phyloP scores from a whole-genome alignment of 2,888 invertebrate genomes.

The Chloroclystis v-ata region DNA sequence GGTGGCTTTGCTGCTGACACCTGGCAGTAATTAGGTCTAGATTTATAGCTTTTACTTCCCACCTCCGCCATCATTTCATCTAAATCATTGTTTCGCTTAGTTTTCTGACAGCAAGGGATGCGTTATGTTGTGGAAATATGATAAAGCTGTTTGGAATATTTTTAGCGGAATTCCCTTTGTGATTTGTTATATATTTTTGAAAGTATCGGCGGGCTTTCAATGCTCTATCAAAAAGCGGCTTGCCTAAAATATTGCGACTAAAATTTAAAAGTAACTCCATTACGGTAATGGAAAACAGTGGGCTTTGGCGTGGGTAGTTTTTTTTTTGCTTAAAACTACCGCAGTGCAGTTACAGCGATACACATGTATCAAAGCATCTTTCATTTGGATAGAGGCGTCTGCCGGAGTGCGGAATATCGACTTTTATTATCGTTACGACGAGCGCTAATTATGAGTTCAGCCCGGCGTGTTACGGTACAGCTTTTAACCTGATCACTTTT shows the following conservation, averaged over 20 bases:
- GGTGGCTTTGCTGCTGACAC: constrained; percentile 63
- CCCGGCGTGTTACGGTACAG: constrained; percentile 21
- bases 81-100: constrained; percentile 48
- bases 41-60: constrained; percentile 61
- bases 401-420: constrained; percentile 51
- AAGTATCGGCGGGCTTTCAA: constrained; percentile 30
- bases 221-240: constrained; percentile 29
- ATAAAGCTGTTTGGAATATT: constrained; percentile 35
- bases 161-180: constrained; percentile 24
- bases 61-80: constrained; percentile 46
- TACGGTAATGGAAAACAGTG: constrained; percentile 72
- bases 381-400: constrained; percentile 54
- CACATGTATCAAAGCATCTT: constrained; percentile 70
- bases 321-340: constrained; percentile 58
- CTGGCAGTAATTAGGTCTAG: constrained; percentile 66
- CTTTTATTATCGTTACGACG: constrained; percentile 55
- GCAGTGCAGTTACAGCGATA: constrained; percentile 70
- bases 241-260: constrained; percentile 48
- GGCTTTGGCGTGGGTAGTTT: constrained; percentile 56
- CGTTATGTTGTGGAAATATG: constrained; percentile 38
- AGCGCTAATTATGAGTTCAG: constrained; percentile 52
- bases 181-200: constrained; percentile 29
- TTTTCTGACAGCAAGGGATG: constrained; percentile 38
- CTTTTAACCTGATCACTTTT: constrained; percentile 39
- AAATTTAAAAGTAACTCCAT: constrained; percentile 66